Conservation (phyloP, 2,113 vertebrate species). For the Sinocyclocheilus grahami region DNA sequence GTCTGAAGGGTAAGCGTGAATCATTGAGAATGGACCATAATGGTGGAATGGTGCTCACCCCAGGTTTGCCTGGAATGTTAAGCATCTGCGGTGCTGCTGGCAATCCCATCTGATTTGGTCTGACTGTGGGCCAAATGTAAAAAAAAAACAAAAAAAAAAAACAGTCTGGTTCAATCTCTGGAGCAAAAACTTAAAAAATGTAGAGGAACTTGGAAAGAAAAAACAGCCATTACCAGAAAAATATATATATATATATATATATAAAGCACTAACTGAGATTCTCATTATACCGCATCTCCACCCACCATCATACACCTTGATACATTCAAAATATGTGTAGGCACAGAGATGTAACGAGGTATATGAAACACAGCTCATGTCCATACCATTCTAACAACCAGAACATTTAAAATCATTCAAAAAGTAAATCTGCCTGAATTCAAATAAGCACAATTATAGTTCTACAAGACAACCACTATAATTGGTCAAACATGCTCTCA, state of each 20-base stretch:
- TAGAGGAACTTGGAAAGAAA: not conserved
- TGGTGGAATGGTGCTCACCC: slow-evolving; percentile 74
- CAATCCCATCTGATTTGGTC: slow-evolving; percentile 86
- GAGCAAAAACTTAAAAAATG: not conserved
- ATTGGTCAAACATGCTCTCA: slow-evolving; percentile 7
- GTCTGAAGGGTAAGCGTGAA: not conserved
- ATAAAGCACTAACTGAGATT: slow-evolving; percentile 5
- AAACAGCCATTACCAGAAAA: not conserved
- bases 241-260: not conserved
- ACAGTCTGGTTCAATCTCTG: slow-evolving; percentile 17
- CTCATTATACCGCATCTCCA: slow-evolving; percentile 18
- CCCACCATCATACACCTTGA: slow-evolving; percentile 17
- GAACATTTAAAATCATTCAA: not conserved
- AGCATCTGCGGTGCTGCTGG: slow-evolving; percentile 84
- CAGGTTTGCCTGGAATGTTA: slow-evolving; percentile 88
- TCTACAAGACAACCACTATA: not conserved
- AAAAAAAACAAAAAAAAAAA: slow-evolving; percentile 24
- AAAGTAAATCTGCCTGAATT: not conserved
- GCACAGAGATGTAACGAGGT: slow-evolving; percentile 8
- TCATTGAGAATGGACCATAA: not conserved
- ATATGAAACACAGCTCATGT: not conserved
- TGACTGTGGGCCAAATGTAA: slow-evolving; percentile 73
- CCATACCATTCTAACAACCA: not conserved
- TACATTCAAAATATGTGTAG: slow-evolving; percentile 13
- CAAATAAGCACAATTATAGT: not conserved